phyloP scores from a whole-genome alignment of 2,797 vertebrate species.

The Hipposideros larvatus region DNA sequence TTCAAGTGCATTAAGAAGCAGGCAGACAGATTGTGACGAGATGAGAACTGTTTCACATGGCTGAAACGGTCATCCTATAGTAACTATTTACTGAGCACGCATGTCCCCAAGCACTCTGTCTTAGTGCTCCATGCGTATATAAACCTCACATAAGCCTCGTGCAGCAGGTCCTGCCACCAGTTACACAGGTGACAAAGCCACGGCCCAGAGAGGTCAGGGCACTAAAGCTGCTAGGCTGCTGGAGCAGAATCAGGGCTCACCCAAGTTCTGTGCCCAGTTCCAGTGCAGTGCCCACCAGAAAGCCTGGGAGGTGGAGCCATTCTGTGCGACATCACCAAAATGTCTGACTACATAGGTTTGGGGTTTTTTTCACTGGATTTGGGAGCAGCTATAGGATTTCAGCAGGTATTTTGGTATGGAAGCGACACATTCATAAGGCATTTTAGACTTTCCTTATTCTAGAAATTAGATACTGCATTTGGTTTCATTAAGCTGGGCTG shows the following conservation, averaged over 20 bases:
- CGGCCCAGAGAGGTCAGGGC: background rate
- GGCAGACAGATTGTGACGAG: background rate
- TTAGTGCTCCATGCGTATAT: no score
- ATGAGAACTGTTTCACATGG: no score
- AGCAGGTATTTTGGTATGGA: constrained; percentile 11
- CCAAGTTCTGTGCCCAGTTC: background rate
- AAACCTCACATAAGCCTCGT: background rate
- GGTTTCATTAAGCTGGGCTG: constrained; percentile 37
- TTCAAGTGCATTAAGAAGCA: background rate
- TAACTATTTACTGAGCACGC: no score
- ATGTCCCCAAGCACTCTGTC: no score
- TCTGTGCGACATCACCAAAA: background rate
- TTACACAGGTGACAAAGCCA: background rate
- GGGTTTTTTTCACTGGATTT: background rate
- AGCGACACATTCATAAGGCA: background rate
- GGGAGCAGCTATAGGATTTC: background rate
- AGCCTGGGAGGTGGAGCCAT: background rate
- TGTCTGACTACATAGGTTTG: background rate
- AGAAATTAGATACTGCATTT: constrained; percentile 65
- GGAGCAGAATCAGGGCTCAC: background rate
- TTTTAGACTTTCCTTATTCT: constrained; percentile 60
- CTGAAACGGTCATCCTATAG: no score
- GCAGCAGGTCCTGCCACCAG: background rate
- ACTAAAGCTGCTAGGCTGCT: background rate
- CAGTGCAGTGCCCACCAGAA: background rate